Evolutionary conservation across 92 coral and sea anemone species (phyloP).

Genomic region (Umimayanthus kanabou): DNA sequence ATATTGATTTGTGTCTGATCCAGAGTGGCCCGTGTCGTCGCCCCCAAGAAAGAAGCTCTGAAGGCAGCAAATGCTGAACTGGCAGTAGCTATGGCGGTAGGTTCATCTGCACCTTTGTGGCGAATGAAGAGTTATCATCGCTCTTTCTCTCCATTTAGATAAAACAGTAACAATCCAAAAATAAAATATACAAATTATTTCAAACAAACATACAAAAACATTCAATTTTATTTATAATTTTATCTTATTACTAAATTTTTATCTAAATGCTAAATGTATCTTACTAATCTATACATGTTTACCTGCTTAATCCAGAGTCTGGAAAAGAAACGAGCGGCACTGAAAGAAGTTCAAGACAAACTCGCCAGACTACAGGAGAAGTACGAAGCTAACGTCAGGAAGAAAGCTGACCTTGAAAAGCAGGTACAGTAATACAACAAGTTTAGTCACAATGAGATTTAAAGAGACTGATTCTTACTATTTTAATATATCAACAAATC

Average conservation of each 20-base stretch:
- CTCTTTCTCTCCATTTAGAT: background rate
- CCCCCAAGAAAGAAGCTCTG: slow-evolving; percentile 97
- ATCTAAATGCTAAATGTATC: no score
- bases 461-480: no score
- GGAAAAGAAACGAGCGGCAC: slow-evolving; percentile 94
- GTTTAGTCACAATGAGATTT: background rate
- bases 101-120: background rate
- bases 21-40: slow-evolving; percentile 98
- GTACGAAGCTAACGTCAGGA: slow-evolving; percentile 96
- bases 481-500: no score
- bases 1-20: background rate
- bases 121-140: background rate
- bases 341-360: slow-evolving; percentile 95
- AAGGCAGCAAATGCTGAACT: slow-evolving; percentile 93
- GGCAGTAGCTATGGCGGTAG: slow-evolving; percentile 96
- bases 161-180: background rate
- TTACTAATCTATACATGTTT: background rate
- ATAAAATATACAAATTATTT: background rate
- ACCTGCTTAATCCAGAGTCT: slow-evolving; percentile 58
- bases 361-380: slow-evolving; percentile 97
- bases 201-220: background rate
- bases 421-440: slow-evolving; percentile 61
- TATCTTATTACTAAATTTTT: no score
- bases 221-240: no score
- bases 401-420: slow-evolving; percentile 93